phyloP scores from a whole-genome alignment of 2,113 vertebrate species.

The Procavia capensis region DNA sequence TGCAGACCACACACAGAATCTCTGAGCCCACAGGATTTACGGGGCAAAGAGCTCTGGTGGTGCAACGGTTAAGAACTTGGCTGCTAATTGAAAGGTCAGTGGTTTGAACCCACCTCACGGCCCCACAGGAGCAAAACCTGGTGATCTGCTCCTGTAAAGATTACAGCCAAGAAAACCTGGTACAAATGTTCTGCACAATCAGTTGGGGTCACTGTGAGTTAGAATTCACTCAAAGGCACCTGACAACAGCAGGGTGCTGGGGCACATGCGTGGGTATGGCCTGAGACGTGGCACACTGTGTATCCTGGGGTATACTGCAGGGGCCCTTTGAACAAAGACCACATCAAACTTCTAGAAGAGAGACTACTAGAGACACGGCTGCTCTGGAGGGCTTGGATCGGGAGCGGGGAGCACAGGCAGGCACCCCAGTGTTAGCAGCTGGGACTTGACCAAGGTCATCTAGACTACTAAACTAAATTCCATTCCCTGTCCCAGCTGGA shows the following conservation, averaged over 20 bases:
- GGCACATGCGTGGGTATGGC: not conserved
- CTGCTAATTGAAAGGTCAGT: not conserved
- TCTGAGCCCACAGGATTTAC: not conserved
- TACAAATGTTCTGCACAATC: too few species aligned
- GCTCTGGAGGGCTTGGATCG: not conserved
- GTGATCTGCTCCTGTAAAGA: too few species aligned
- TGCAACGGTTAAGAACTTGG: not conserved
- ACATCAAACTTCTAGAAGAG: not conserved
- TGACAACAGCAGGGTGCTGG: too few species aligned
- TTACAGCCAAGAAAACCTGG: too few species aligned
- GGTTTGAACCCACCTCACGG: not conserved
- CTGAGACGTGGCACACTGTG: not conserved
- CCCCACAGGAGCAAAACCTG: too few species aligned
- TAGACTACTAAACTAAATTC: too few species aligned
- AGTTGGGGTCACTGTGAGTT: too few species aligned
- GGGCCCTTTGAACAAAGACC: not conserved
- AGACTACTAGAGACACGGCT: not conserved
- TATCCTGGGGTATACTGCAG: too few species aligned
- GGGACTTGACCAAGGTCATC: too few species aligned
- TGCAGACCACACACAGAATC: rapidly evolving
- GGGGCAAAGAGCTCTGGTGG: not conserved
- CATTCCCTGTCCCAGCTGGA: too few species aligned
- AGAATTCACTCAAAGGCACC: too few species aligned
- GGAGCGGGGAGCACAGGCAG: not conserved
- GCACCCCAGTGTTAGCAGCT: too few species aligned